Base-by-base conservation (phyloP, 2,113 vertebrate species). In the Acrocephalus arundinaceus region DNA sequence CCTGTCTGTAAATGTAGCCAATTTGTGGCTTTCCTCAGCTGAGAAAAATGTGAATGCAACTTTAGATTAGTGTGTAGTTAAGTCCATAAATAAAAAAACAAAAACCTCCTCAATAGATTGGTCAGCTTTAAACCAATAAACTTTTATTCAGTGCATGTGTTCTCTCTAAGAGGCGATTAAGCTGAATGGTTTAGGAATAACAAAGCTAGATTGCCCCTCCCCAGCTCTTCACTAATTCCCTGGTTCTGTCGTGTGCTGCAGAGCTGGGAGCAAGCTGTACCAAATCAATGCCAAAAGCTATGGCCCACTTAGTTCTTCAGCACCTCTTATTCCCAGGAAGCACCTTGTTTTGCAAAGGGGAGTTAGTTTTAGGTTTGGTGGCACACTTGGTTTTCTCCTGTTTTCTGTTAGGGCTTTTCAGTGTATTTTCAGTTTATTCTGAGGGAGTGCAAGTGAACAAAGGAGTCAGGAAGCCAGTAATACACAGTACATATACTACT, bases 11-110 rank as follows among this genome's bases (percentile, higher is more conserved):
- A 81, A 77, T 58, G 46, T 59, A 93, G 81, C 31, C 31, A 22
- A 90, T 91, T 91, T 94, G 85, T 81, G 41, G 39, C 61, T 93
- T 95, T 72, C 67, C 74, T 97, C 93, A 80, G 41, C 88, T 92
- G 52, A 76, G 49, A 85, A 89, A 94, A 90, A 93, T 5, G 20
- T 20, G 18, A 25, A 88, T 67, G 23, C 12, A 78, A 57, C 73
- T 89, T 92, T 62, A 8, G 11, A 87, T 48, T 30, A 58, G 20
- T 80, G 45, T 3, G 6, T 57, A 65, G 39, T 67, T 77, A 93
- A 84, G 31, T 88, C 48, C 59, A 63, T 45, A 67, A 54, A 76
- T 41, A 58, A 75, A 31, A 24, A 49, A 27, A 25, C 13, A 16
- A 24, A 8, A 24, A 46, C 6, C 5, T 8, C 28, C 49, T 66